These are phyloP conservation scores for Hypanus sabinus DNA, from an alignment of 2,113 vertebrate species.

Conservation along the genomic window DNA sequence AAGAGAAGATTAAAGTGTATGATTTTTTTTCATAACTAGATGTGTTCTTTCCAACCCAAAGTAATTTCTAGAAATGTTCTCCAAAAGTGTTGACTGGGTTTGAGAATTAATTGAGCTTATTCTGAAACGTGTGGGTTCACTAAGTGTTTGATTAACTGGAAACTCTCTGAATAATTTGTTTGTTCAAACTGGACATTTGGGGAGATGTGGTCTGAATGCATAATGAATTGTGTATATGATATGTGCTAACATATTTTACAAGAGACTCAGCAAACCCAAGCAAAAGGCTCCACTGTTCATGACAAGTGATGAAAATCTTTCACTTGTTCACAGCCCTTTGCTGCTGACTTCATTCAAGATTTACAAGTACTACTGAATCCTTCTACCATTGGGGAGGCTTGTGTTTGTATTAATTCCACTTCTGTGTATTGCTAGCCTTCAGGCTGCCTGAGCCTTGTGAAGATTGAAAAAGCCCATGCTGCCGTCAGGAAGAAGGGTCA, in stretches of 20 bases:
- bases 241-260: background rate
- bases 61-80: background rate
- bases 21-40: background rate
- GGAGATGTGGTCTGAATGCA: background rate
- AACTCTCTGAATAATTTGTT: background rate
- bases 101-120: background rate
- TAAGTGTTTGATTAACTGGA: background rate
- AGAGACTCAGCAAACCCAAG: background rate
- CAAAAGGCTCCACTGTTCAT: background rate
- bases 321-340: background rate
- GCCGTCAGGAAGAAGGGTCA: too few relatives aligned
- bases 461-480: background rate
- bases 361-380: background rate
- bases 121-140: background rate
- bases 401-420: background rate
- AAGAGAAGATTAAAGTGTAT: background rate
- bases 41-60: background rate
- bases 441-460: background rate
- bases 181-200: background rate
- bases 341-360: background rate
- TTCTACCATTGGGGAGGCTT: too few relatives aligned
- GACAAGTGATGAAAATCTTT: background rate
- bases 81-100: background rate
- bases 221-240: background rate
- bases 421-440: background rate